Percentiles rank a stretch among this genome's conserved stretches.
These are phyloP conservation scores for Zalophus californianus DNA, from an alignment of 2,797 vertebrate genomes.

Conservation along the genomic window DNA sequence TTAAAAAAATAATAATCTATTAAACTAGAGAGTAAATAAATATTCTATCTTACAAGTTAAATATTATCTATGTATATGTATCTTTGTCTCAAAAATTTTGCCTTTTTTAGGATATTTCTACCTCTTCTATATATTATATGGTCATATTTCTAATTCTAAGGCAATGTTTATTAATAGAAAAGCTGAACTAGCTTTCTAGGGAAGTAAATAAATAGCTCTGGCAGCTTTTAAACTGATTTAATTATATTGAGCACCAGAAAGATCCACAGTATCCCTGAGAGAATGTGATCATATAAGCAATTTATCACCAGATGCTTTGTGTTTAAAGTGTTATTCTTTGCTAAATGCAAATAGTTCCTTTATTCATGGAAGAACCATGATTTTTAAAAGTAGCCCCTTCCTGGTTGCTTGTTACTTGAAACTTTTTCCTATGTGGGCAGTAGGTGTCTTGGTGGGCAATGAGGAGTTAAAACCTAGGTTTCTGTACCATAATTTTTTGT, in stretches of 20 bases:
- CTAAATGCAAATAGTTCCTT: background rate
- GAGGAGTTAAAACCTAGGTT: background rate
- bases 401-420: background rate
- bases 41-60: background rate
- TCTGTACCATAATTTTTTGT: background rate
- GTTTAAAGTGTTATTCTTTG: background rate
- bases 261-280: background rate
- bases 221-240: background rate
- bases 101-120: background rate
- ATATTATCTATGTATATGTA: background rate
- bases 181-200: background rate
- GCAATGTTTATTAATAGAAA: background rate
- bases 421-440: background rate
- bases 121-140: background rate
- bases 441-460: background rate
- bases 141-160: conserved; percentile 37
- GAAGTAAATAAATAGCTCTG: background rate
- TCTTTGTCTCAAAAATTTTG: background rate
- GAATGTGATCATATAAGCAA: background rate
- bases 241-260: background rate
- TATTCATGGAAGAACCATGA: background rate
- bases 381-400: background rate
- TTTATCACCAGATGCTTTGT: background rate
- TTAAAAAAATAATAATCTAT: background rate
- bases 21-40: background rate